phyloP scores from a whole-genome alignment of 2,888 invertebrate species.

The Allophyes oxyacanthae region DNA sequence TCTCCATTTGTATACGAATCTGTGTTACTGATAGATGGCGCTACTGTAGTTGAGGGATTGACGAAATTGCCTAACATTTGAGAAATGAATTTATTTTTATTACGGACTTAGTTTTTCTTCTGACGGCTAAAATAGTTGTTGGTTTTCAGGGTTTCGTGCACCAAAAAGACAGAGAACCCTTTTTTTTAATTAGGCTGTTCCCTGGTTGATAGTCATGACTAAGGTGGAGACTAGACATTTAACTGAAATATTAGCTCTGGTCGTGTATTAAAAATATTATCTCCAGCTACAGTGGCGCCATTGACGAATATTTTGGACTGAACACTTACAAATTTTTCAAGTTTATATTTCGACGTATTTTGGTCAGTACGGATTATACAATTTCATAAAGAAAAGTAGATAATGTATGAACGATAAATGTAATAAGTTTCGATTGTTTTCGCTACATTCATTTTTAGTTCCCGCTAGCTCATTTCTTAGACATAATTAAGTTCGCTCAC shows the following conservation, averaged over 20 bases:
- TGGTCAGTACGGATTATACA: not conserved
- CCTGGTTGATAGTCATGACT: too few species aligned
- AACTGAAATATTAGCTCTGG: not conserved
- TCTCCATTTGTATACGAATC: slow-evolving; percentile 28
- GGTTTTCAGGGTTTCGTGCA: too few species aligned
- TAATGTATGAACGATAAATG: slow-evolving; percentile 25
- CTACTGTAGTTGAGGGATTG: slow-evolving; percentile 20
- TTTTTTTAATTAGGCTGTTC: too few species aligned
- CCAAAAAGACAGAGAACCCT: too few species aligned
- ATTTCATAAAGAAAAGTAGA: slow-evolving; percentile 21
- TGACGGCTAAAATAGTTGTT: too few species aligned
- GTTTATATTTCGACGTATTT: slow-evolving; percentile 24
- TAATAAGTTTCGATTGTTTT: slow-evolving; percentile 22
- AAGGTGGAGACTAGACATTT: not conserved
- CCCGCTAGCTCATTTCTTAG: slow-evolving; percentile 49
- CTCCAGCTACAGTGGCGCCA: slow-evolving; percentile 18
- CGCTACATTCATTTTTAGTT: slow-evolving; percentile 41
- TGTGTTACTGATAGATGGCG: slow-evolving; percentile 36
- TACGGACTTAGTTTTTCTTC: too few species aligned
- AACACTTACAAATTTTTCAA: slow-evolving; percentile 31
- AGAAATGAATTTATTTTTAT: not conserved
- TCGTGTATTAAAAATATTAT: not conserved
- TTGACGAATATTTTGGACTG: slow-evolving; percentile 40
- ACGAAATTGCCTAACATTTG: slow-evolving; percentile 28
- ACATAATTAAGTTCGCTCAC: slow-evolving; percentile 40